Evolutionary conservation across 2,888 invertebrate species (phyloP).

Genomic region (Acronicta leporina): DNA sequence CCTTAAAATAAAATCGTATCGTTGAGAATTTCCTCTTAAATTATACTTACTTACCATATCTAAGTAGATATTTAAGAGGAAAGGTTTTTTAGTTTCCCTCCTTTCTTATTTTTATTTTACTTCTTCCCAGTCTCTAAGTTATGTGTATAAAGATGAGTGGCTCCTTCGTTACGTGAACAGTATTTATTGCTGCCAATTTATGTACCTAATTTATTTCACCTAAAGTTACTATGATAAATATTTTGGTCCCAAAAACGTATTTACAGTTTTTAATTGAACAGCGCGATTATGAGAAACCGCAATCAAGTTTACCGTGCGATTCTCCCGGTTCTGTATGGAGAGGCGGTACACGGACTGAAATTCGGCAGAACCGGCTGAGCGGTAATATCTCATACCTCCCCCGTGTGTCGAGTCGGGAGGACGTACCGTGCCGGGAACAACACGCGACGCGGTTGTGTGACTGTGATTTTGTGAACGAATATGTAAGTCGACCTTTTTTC

Average conservation of each 20-base stretch:
- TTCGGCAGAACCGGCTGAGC: slow-evolving; percentile 36
- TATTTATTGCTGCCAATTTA: too few species aligned
- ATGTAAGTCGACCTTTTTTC: slow-evolving; percentile 47
- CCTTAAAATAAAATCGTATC: too few species aligned
- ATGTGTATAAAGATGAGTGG: too few species aligned
- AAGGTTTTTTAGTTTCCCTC: too few species aligned
- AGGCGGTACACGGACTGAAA: slow-evolving; percentile 26
- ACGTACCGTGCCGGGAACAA: slow-evolving; percentile 43
- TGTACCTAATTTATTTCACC: too few species aligned
- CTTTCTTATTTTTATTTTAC: too few species aligned
- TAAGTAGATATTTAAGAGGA: too few species aligned
- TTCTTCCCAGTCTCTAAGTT: too few species aligned
- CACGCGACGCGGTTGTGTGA: slow-evolving; percentile 38
- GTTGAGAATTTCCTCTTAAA: too few species aligned
- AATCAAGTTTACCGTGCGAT: background rate
- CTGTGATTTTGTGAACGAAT: slow-evolving; percentile 53
- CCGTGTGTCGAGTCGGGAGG: slow-evolving; percentile 60
- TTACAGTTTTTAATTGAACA: background rate
- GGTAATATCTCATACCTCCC: slow-evolving; percentile 57
- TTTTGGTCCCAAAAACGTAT: background rate
- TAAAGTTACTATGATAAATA: too few species aligned
- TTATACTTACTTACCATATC: too few species aligned
- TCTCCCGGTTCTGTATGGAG: slow-evolving; percentile 21
- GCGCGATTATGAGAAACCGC: background rate
- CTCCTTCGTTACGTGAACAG: too few species aligned